phyloP scores from a whole-genome alignment of 1,140 invertebrate species.

The Subanguina moxae region DNA sequence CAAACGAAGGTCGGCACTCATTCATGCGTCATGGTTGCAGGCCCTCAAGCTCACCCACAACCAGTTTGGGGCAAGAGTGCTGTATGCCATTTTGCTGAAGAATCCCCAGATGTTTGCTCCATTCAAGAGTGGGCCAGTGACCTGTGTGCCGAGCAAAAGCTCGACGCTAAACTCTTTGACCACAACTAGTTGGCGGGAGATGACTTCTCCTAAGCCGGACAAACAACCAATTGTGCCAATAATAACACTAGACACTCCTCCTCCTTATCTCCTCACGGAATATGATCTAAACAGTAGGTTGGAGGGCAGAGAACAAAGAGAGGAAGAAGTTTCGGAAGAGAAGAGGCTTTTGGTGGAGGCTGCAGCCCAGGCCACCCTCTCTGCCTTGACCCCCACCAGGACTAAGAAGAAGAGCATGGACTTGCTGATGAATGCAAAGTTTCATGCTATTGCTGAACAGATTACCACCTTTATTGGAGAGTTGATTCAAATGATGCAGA shows the following conservation, averaged over 20 bases:
- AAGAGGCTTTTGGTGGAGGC: slow-evolving; percentile 8
- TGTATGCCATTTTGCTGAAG: slow-evolving; percentile 34
- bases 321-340: neutral
- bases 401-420: slow-evolving; percentile 26
- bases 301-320: neutral
- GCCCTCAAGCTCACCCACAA: slow-evolving; percentile 22
- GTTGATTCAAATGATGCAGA: slow-evolving; percentile 28
- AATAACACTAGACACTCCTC: neutral
- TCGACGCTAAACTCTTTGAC: slow-evolving; percentile 1
- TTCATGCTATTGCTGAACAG: slow-evolving; percentile 26
- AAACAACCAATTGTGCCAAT: neutral
- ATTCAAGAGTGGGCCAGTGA: slow-evolving; percentile 19
- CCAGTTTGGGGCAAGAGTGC: slow-evolving; percentile 31
- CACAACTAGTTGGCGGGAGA: slow-evolving; percentile 1
- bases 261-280: too few relatives aligned
- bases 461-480: slow-evolving; percentile 34
- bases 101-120: slow-evolving; percentile 35
- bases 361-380: slow-evolving; percentile 9
- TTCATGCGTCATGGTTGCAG: slow-evolving; percentile 31
- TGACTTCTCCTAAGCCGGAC: neutral
- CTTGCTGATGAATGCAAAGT: slow-evolving; percentile 23
- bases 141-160: neutral
- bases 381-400: slow-evolving; percentile 10
- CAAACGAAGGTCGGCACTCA: slow-evolving; percentile 24
- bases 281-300: neutral